Evolutionary conservation across 2,888 invertebrate genomes (phyloP), one percentile per base, ranked within the genome.

Genomic region (Melanotus villosus): DNA sequence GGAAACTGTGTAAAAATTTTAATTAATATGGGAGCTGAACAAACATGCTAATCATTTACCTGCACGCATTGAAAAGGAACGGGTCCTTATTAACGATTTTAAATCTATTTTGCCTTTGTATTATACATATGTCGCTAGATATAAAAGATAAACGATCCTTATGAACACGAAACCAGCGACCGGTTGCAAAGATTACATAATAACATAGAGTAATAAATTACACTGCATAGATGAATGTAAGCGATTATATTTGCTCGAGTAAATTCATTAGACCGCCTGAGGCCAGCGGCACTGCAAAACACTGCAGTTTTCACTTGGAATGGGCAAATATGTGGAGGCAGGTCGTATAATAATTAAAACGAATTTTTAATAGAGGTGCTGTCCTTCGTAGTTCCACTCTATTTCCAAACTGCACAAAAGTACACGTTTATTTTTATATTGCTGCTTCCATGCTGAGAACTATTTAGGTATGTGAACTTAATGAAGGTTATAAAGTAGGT

Each of bases 201-300:
- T 23, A 32, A 30, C 54, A 45, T 36, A 58, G 23, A 59, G 59
- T 19, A 69, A 69, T 69, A 69, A 69, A 69, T 69, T 65, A 43
- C 32, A 26, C 32, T 58, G 52, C 59, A n/a, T 59, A 68, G 68
- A 63, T 68, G 58, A 65, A 68, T 56, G 68, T 63, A 58, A 32
- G 45, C 58, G 68, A 68, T 68, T 68, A 68, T 68, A 60, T 58
- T 59, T 50, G 68, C 52, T 32, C 68, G 54, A 69, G 54, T 59
- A 69, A 69, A 69, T 65, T 65, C 64, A 69, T 65, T 65, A 65
- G 21, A 47, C 12, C 12, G 65, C 57, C 57, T 47, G 10, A 7
- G 56, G 65, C 30, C 50, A 16, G 9, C 9, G 26, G 18, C 6
- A 30, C 16, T 21, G 4, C 21, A 12, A 23, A 12, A 21, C 18